Conservation (phyloP, 1,140 invertebrate genomes). For the Pogonus chalceus region DNA sequence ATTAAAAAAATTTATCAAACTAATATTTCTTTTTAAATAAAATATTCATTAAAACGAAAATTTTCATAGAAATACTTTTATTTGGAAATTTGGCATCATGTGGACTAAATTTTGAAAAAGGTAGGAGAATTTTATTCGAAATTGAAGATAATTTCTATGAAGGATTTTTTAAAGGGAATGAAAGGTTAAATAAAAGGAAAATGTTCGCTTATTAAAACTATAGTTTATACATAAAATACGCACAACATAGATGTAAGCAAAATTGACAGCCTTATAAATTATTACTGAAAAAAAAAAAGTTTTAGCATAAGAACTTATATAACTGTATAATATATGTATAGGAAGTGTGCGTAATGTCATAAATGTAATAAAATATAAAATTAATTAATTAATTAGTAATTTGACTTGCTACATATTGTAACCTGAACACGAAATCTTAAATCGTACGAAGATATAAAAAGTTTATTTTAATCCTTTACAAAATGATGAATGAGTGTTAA, state of each 20-base stretch:
- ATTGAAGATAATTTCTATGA: not conserved
- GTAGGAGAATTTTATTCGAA: not conserved
- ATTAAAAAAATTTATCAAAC: not conserved
- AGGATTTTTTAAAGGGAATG: not conserved
- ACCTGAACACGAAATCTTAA: slow-evolving; percentile 7
- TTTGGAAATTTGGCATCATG: no score
- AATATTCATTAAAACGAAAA: no score
- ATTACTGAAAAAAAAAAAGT: not conserved
- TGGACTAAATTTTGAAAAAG: not conserved
- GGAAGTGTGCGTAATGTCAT: slow-evolving; percentile 6
- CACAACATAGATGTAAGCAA: slow-evolving; percentile 6
- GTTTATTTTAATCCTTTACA: slow-evolving; percentile 2
- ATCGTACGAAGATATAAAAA: slow-evolving; percentile 6
- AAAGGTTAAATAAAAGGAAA: not conserved
- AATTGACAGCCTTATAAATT: slow-evolving; percentile 7
- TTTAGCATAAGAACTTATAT: slow-evolving; percentile 6
- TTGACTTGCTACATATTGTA: not conserved
- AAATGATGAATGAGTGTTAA: not conserved
- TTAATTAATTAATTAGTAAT: slow-evolving; percentile 1
- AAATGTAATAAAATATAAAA: slow-evolving; percentile 7
- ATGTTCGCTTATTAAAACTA: slow-evolving; percentile 2
- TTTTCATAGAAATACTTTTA: no score
- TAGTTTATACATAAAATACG: slow-evolving; percentile 7
- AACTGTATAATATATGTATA: slow-evolving; percentile 6
- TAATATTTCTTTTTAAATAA: no score